Conservation (phyloP, 2,113 vertebrate species). For the Prietella phreatophila region DNA sequence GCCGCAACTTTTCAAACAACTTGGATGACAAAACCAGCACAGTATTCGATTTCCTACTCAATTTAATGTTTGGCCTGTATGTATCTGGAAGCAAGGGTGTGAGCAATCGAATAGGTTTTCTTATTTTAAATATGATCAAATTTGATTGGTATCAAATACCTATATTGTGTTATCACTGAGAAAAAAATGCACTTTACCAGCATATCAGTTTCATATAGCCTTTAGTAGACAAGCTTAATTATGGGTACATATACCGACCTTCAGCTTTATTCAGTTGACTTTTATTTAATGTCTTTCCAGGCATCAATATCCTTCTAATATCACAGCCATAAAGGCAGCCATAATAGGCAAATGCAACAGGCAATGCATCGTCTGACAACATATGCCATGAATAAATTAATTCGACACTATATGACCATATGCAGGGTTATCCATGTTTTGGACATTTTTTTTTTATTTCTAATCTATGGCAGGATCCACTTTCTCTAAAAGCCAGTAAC, state of each 20-base stretch:
- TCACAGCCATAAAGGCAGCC: constrained; percentile 18
- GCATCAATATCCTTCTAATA: constrained; percentile 2
- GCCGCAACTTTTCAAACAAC: background rate
- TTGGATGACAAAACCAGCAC: background rate
- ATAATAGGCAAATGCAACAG: constrained; percentile 18
- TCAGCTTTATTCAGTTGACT: background rate
- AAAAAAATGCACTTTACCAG: background rate
- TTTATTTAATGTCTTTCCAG: background rate
- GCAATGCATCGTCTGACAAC: constrained; percentile 11
- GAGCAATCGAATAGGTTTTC: background rate
- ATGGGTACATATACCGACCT: background rate
- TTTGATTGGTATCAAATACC: background rate
- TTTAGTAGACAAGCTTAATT: background rate
- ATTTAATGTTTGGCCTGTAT: constrained; percentile 11
- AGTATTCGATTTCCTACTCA: constrained; percentile 5
- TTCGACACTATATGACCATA: constrained; percentile 53
- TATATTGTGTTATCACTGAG: background rate
- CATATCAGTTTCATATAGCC: background rate
- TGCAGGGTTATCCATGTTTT: constrained; percentile 49
- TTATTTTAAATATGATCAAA: background rate
- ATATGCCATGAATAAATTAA: constrained; percentile 58
- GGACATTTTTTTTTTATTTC: constrained; percentile 46
- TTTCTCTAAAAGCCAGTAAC: constrained; percentile 62
- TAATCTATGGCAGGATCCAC: constrained; percentile 56
- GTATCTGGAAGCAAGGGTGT: background rate